Conservation (phyloP, 2,797 vertebrate genomes). For the Spinibarbus caldwelli region DNA sequence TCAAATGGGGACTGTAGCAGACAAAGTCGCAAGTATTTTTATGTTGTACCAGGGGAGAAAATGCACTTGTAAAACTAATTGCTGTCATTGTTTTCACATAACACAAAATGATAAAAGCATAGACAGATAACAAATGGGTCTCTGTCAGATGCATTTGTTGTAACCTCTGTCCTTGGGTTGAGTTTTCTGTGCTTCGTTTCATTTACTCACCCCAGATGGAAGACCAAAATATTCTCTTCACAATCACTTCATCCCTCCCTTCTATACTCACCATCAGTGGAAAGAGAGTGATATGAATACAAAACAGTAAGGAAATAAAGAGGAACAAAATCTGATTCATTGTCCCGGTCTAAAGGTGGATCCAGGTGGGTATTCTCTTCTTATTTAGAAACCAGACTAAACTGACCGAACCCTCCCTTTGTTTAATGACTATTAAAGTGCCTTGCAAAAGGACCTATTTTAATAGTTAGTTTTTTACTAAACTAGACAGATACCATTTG, state of each 20-base stretch:
- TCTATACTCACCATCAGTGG: conserved; percentile 24
- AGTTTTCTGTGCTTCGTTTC: conserved; percentile 39
- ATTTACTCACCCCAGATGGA: conserved; percentile 28
- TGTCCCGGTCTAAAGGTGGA: conserved; percentile 6
- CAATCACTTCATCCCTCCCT: conserved; percentile 36
- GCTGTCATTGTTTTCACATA: background rate
- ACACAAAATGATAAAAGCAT: background rate
- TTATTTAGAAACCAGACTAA: conserved; percentile 3
- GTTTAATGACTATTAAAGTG: conserved; percentile 1
- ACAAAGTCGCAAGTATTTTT: background rate
- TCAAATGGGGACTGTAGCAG: background rate
- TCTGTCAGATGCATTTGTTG: background rate
- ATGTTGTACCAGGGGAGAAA: background rate
- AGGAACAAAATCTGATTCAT: conserved; percentile 17
- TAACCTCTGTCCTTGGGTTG: conserved; percentile 21
- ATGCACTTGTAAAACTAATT: background rate
- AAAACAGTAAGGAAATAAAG: conserved; percentile 29
- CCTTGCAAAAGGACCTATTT: conserved; percentile 10
- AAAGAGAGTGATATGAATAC: conserved; percentile 45
- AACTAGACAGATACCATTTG: background rate
- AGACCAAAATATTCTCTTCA: conserved; percentile 44
- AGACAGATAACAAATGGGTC: background rate
- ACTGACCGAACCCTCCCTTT: background rate
- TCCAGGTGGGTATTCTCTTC: background rate
- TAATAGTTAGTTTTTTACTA: background rate